Base-by-base conservation (phyloP, 2,113 vertebrate species). In the Anas platyrhynchos region DNA sequence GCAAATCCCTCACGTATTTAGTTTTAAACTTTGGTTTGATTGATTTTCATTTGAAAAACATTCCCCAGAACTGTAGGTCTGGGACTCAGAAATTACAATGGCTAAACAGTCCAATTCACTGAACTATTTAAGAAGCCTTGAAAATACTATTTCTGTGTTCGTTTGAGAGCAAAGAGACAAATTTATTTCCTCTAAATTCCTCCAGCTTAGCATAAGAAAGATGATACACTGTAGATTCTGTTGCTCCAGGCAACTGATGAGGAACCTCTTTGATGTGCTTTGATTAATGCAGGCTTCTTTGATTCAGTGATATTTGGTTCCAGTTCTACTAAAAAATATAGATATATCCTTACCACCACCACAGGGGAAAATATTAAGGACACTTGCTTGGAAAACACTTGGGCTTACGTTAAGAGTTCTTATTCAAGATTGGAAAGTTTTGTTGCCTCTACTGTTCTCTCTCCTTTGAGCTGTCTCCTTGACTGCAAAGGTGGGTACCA, bases 201-300 rank as follows among this genome's bases (percentile, higher is more conserved):
- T 93, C 41, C 29, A 34, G 62, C 36, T 96, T 93, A 87, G 74
- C 75, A 31, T 55, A 87, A 94, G 80, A 92, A 94, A 95, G 93
- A 91, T 50, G 69, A 90, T 84, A 82, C 1, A 0, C 46, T 76
- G 66, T 58, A 85, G 91, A 79, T 89, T 94, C 86, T 94, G 74
- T 96, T 93, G 94, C 96, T 96, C 83, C 83, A 93, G 94, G 96
- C 94, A 91, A 95, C 74, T 91, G 83, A 79, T 85, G 90, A 96
- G 88, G 81, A 92, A 91, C 58, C 31, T 79, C 74, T 94, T 77
- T 96, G 86, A 94, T 86, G 86, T 79, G 73, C 86, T 95, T 96
- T 95, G 96, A 96, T 96, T 95, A 96, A 73, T 69, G 36, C 44
- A 92, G 81, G 65, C 36, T 82, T 85, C 91, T 95, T 92, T 96